These are phyloP conservation scores for Colius striatus DNA, from an alignment of 2,113 vertebrate species.

Conservation along the genomic window DNA sequence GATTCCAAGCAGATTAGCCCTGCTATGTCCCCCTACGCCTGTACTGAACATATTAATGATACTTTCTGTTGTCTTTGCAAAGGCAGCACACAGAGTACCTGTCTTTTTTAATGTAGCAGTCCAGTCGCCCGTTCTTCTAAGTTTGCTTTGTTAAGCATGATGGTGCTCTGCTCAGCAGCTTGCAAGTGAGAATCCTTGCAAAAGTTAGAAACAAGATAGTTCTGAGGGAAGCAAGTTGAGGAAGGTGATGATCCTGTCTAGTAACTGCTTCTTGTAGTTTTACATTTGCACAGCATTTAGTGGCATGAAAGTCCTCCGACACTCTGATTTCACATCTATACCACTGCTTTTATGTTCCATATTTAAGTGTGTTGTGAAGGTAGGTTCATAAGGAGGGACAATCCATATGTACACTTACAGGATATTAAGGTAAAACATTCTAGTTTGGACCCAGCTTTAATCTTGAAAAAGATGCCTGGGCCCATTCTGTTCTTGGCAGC, in stretches of 20 bases:
- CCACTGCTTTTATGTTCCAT: not conserved
- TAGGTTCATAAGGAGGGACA: not conserved
- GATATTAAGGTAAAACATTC: not conserved
- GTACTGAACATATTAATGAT: not conserved
- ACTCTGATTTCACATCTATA: not conserved
- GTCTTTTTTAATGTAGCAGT: not conserved
- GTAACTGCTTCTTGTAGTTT: not conserved
- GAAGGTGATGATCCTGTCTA: not conserved
- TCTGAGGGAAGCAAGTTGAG: not conserved
- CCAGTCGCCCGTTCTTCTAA: accelerated
- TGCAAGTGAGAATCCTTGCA: not conserved
- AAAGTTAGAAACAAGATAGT: not conserved
- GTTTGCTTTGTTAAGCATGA: not conserved
- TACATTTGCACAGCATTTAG: not conserved
- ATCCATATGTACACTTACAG: not conserved
- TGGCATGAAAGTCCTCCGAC: not conserved
- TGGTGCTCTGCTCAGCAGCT: not conserved
- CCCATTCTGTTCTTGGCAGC: not conserved
- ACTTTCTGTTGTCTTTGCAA: not conserved
- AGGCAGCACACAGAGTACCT: not conserved
- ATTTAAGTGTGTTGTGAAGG: not conserved
- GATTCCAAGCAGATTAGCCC: constrained; percentile 49
- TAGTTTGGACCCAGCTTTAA: not conserved
- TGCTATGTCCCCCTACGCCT: not conserved
- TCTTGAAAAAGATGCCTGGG: not conserved